A percentile compares a stretch with the other conserved stretches of the same genome.
These are phyloP conservation scores for Hybognathus amarus DNA, from an alignment of 2,797 vertebrate genomes.

Conservation along the genomic window DNA sequence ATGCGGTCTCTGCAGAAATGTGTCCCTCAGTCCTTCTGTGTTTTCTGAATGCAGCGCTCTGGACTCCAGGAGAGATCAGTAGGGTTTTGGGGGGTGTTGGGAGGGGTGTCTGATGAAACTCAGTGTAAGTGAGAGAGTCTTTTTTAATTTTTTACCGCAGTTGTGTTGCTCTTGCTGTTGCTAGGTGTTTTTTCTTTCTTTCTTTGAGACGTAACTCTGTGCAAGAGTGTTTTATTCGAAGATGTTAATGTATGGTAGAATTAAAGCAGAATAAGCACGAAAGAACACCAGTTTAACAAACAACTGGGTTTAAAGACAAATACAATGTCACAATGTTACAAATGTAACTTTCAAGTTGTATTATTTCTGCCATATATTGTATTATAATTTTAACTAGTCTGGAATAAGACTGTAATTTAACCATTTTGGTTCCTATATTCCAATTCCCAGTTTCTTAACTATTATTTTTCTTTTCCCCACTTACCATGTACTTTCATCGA, in stretches of 20 bases:
- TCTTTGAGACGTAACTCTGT: conserved; percentile 63
- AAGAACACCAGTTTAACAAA: not conserved
- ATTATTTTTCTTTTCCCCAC: not conserved
- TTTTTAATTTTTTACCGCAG: conserved; percentile 51
- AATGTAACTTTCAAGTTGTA: not conserved
- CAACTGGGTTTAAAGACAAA: not conserved
- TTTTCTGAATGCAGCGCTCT: conserved; percentile 75
- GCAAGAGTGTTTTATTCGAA: not conserved
- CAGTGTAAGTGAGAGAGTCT: conserved; percentile 74
- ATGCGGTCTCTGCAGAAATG: conserved; percentile 75
- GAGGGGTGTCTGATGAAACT: conserved; percentile 82
- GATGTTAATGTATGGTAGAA: not conserved
- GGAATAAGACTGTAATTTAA: not conserved
- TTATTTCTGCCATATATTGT: not conserved
- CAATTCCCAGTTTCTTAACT: not conserved
- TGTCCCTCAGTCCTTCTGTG: conserved; percentile 73
- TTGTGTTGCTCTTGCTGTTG: conserved; percentile 73
- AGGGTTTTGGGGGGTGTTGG: conserved; percentile 66
- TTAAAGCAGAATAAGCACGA: not conserved
- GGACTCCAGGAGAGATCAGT: conserved; percentile 75
- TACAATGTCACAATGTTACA: too few relatives aligned
- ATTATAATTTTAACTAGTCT: not conserved
- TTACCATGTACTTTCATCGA: not conserved
- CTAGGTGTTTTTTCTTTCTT: conserved; percentile 48
- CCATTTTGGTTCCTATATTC: not conserved